Evolutionary conservation across 2,888 invertebrate genomes (phyloP), one percentile per base, ranked within the genome.

Genomic region (Myathropa florea): DNA sequence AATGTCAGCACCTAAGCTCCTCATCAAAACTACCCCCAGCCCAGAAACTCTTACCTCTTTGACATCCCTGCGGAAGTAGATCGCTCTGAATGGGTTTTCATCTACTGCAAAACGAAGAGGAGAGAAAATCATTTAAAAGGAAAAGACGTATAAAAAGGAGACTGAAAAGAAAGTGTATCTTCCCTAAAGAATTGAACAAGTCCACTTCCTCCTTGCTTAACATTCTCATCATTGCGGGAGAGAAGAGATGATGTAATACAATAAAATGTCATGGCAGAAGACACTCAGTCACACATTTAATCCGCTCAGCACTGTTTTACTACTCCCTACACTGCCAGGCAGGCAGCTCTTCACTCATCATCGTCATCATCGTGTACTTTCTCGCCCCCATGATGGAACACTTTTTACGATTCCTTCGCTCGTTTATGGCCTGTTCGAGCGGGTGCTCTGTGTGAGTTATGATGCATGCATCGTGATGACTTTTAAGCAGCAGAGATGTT

Each of bases 21-120:
- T n/a, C n/a, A n/a, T n/a, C n/a, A n/a, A n/a, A n/a, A n/a, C n/a
- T n/a, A n/a, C n/a, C n/a, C n/a, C 7, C 33, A 33, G 9, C 33
- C 33, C 9, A 33, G 33, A 1, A n/a, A 6, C n/a, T 57, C 64
- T 26, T 57, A 36, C 26, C 28, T 39, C 28, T 57, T 64, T 65
- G 73, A 64, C 73, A 57, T 75, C 65, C 23, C 65, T 57, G 53
- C 39, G 75, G 75, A 75, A 75, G 39, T 28, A 57, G 65, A 65
- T 75, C 75, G 59, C 28, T 75, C 36, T n/a, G 55, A 73, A 64
- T 64, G 55, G 18, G 55, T 64, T 57, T 64, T 64, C 53, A 64
- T 64, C 57, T 57, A 36, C 55, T n/a, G 57, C 9, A n/a, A 57
- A 57, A 53, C 64, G 65, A 36, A 14, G 57, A 57, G 23, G 39